Base-by-base conservation (phyloP, 2,888 invertebrate species). In the Eudasyphora cyanicolor region DNA sequence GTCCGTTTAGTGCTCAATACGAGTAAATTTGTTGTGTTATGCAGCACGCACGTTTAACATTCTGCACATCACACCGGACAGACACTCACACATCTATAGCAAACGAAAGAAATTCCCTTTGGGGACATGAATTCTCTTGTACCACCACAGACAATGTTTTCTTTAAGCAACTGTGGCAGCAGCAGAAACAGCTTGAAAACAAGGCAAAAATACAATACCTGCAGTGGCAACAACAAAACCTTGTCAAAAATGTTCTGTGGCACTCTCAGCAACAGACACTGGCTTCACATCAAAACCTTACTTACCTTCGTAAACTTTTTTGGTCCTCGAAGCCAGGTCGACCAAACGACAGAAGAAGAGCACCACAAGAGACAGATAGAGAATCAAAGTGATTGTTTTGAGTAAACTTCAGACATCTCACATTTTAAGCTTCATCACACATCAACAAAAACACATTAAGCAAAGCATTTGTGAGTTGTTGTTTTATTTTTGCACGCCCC, bases 41-140 rank as follows among this genome's bases (percentile, higher is more conserved):
- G 76, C 73, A 74, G 73, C 83, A 80, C 78, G 84, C 84, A 84
- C 81, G 81, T 81, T 84, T 78, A 84, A 84, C 78, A 67, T 67
- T 67, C 67, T 67, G 24, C 67, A 67, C 19, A 32, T 38, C 57
- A 57, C 49, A 27, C 38, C 21, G 12, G 27, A 21, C 49, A 67
- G 5, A 19, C 35, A 17, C 12, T 17, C n/a, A n/a, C n/a, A n/a
- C n/a, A n/a, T n/a, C n/a, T n/a, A 38, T 45, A n/a, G 45, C n/a
- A n/a, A n/a, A 62, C 8, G 45, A 49, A 51, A 82, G 17, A 38
- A 77, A 84, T 71, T 84, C 81, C 84, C 84, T 78, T 77, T 67
- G 77, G 84, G 81, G 81, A 75, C 64, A 57, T 54, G 38, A 81
- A 76, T 78, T 74, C 35, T 64, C 32, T 64, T n/a, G 35, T 38